These are phyloP conservation scores for Zygothrica quintamaculata DNA, from an alignment of 2,888 invertebrate genomes.

Conservation along the genomic window DNA sequence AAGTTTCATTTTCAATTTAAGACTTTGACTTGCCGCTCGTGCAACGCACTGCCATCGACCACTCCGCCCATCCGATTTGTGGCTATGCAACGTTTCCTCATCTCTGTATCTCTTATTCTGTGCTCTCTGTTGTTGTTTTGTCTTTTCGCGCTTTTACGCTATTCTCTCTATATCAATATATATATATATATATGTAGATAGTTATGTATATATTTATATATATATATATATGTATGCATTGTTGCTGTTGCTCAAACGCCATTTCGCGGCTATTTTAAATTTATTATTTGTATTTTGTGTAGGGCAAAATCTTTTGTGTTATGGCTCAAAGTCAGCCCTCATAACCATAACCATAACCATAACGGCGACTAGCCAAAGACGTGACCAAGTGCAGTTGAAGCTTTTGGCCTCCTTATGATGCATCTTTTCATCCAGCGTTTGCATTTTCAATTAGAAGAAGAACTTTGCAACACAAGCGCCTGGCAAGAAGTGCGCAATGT, in stretches of 20 bases:
- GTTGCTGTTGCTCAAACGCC: constrained; percentile 40
- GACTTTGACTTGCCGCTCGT: constrained; percentile 73
- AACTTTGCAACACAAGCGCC: constrained; percentile 67
- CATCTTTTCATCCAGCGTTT: constrained; percentile 50
- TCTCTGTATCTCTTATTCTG: neutral
- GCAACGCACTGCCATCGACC: constrained; percentile 4
- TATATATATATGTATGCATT: constrained; percentile 8
- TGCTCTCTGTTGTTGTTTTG: constrained; percentile 69
- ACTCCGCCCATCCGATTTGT: constrained; percentile 7
- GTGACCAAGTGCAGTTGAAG: constrained; percentile 41
- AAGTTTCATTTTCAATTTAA: constrained; percentile 82
- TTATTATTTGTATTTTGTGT: constrained; percentile 75
- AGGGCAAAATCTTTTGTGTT: constrained; percentile 37
- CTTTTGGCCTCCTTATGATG: constrained; percentile 27
- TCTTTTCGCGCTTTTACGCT: constrained; percentile 75
- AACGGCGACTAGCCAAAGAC: constrained; percentile 31
- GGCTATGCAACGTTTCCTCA: constrained; percentile 22
- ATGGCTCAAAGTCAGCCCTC: constrained; percentile 30
- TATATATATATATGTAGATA: constrained; percentile 41
- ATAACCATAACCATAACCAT: constrained; percentile 36
- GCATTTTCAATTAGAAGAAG: constrained; percentile 79
- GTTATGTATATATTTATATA: constrained; percentile 52
- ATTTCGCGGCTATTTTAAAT: constrained; percentile 77
- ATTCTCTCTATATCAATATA: constrained; percentile 51
- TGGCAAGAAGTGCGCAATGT: constrained; percentile 62